Base-by-base conservation (phyloP, 37 sponge, comb jelly and placozoan genomes). In the Oopsacas minuta region DNA sequence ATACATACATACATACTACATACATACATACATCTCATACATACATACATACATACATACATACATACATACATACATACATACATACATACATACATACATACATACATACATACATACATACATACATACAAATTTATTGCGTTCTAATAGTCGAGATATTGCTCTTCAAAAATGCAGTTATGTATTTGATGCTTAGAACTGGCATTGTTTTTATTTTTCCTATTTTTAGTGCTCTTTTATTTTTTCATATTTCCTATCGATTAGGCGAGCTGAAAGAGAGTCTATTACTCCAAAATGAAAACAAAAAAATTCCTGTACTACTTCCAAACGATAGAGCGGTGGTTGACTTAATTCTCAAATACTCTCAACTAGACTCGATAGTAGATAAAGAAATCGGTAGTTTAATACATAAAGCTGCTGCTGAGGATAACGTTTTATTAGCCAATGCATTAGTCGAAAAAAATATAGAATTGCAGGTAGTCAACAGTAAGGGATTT, bases 371-470 rank as follows among this genome's bases (percentile, higher is more conserved):
- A 25, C 22, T 61, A n/a, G 28, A 61, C 75, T 25, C 20, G 5
- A n/a, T 61, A 25, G 75, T 61, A 61, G 75, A 61, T 34, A 61
- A 61, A 61, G 75, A 61, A 12, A n/a, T 61, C 22, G 75, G 75
- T 3, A 61, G 28, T 3, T n/a, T 61, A 61, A 61, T 61, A 7
- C 75, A 61, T 34, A 61, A 25, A 25, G 75, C 75, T 25, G 75
- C 75, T 20, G 75, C 75, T 12, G 75, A 61, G 1, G 30, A 61
- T n/a, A 61, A 61, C 28, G 30, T 20, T 3, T n/a, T 61, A 12
- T 61, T 61, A n/a, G 75, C 75, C 5, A 10, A 61, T 25, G 75
- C 75, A 20, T 61, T 61, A 12, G 75, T 61, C 7, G 75, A 61
- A 3, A 61, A 61, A 12, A 10, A 61, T 61, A n/a, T 61, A 3